phyloP scores from a whole-genome alignment of 1,140 invertebrate genomes.

The Lasaia peninsularis region DNA sequence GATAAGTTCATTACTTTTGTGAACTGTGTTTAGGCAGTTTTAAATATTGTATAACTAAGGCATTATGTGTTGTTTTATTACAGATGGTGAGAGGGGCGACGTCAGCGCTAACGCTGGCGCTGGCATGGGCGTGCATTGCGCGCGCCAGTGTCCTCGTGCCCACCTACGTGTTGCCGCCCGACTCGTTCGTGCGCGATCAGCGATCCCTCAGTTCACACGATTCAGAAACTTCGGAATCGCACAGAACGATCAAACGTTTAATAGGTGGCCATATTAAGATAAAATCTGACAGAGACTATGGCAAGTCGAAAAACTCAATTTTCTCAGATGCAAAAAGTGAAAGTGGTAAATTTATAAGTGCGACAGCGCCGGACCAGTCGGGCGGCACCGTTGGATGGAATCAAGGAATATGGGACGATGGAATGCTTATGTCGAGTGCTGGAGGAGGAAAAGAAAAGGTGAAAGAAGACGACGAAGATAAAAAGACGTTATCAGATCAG shows the following conservation, averaged over 20 bases:
- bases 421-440: slow-evolving; percentile 81
- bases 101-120: slow-evolving; percentile 66
- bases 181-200: slow-evolving; percentile 73
- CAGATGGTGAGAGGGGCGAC: slow-evolving; percentile 75
- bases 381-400: slow-evolving; percentile 75
- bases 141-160: slow-evolving; percentile 71
- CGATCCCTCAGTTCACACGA: slow-evolving; percentile 58
- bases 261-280: slow-evolving; percentile 81
- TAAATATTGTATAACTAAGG: slow-evolving; percentile 40
- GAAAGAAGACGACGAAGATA: slow-evolving; percentile 83
- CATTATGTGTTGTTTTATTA: slow-evolving; percentile 61
- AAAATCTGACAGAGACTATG: slow-evolving; percentile 57
- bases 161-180: slow-evolving; percentile 73
- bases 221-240: slow-evolving; percentile 53
- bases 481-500: slow-evolving; percentile 90
- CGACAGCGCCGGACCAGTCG: slow-evolving; percentile 63
- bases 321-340: slow-evolving; percentile 48
- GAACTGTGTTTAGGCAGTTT: slow-evolving; percentile 20
- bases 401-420: slow-evolving; percentile 81
- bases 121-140: slow-evolving; percentile 55
- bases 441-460: slow-evolving; percentile 80
- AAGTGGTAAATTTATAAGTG: slow-evolving; percentile 68
- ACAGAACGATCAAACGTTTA: slow-evolving; percentile 77
- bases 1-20: slow-evolving; percentile 59
- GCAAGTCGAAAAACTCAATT: slow-evolving; percentile 65